Evolutionary conservation across 2,113 vertebrate species (phyloP).

Genomic region (Saccopteryx bilineata): DNA sequence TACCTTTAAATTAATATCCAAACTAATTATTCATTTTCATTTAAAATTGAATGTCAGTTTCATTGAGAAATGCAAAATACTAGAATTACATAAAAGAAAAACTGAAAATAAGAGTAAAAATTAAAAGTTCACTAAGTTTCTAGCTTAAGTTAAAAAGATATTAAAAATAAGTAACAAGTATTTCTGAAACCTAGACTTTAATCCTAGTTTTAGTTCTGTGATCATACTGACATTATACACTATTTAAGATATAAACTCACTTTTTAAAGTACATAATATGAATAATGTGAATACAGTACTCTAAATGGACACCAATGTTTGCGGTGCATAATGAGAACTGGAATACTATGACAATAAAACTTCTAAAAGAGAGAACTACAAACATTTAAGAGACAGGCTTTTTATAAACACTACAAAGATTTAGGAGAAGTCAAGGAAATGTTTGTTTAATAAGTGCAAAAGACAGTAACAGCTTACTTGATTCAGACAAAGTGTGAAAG

Average conservation of each 20-base stretch:
- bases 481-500: conserved; percentile 27
- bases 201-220: conserved; percentile 71
- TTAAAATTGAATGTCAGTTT: not conserved
- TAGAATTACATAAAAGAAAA: conserved; percentile 10
- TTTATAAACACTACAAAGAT: conserved; percentile 55
- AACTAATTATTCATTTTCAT: conserved; percentile 33
- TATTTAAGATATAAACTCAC: conserved; percentile 77
- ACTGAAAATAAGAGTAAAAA: conserved; percentile 27
- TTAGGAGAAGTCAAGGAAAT: conserved; percentile 29
- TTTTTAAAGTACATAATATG: conserved; percentile 53
- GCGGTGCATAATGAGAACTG: not conserved
- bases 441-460: conserved; percentile 51
- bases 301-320: conserved; percentile 32
- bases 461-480: not conserved
- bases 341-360: not conserved
- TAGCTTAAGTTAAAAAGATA: conserved; percentile 38
- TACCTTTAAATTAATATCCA: not conserved
- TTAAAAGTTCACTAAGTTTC: conserved; percentile 14
- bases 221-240: conserved; percentile 65
- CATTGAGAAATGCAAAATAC: conserved; percentile 10
- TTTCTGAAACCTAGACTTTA: conserved; percentile 66
- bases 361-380: not conserved
- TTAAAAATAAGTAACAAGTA: conserved; percentile 74
- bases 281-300: conserved; percentile 47
- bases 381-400: not conserved